These are phyloP conservation scores for Drosophila cognata DNA, from an alignment of 2,888 invertebrate species.

Conservation along the genomic window DNA sequence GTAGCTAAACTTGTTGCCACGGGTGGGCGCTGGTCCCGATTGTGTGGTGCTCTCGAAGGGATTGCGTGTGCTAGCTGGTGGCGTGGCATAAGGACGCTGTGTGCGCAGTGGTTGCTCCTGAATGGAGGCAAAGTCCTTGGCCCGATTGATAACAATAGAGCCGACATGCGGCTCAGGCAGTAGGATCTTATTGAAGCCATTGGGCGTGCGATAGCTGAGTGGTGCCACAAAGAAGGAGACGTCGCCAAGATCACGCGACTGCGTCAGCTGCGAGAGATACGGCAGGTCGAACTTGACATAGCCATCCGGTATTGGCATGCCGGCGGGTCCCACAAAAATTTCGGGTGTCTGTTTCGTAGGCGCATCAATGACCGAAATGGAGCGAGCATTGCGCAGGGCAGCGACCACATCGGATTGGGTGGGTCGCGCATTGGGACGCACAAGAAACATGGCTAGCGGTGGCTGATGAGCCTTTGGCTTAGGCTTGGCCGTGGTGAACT, in stretches of 20 bases:
- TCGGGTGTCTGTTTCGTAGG: conserved; percentile 89
- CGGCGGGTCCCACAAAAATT: conserved; percentile 93
- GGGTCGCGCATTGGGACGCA: conserved; percentile 84
- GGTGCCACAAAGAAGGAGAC: conserved; percentile 95
- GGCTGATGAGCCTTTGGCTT: conserved; percentile 92
- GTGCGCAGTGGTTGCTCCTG: conserved; percentile 54
- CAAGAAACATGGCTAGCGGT: conserved; percentile 92
- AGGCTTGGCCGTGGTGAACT: conserved; percentile 86
- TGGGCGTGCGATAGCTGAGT: conserved; percentile 92
- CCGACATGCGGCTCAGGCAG: conserved; percentile 95
- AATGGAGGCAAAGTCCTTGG: conserved; percentile 50
- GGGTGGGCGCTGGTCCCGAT: conserved; percentile 50
- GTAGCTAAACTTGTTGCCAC: conserved; percentile 82
- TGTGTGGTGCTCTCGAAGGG: conserved; percentile 68
- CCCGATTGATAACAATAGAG: conserved; percentile 90
- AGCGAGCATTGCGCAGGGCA: conserved; percentile 89
- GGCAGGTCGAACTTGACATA: conserved; percentile 93
- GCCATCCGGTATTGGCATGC: conserved; percentile 89
- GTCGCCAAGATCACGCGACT: conserved; percentile 88
- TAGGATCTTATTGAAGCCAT: conserved; percentile 93
- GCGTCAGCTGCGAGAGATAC: conserved; percentile 88
- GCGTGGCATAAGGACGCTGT: conserved; percentile 58
- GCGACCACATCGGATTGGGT: conserved; percentile 90
- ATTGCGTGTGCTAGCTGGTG: conserved; percentile 50
- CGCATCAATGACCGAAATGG: conserved; percentile 91